phyloP scores from a whole-genome alignment of 2,888 invertebrate genomes.

The Cynaeus angustus region DNA sequence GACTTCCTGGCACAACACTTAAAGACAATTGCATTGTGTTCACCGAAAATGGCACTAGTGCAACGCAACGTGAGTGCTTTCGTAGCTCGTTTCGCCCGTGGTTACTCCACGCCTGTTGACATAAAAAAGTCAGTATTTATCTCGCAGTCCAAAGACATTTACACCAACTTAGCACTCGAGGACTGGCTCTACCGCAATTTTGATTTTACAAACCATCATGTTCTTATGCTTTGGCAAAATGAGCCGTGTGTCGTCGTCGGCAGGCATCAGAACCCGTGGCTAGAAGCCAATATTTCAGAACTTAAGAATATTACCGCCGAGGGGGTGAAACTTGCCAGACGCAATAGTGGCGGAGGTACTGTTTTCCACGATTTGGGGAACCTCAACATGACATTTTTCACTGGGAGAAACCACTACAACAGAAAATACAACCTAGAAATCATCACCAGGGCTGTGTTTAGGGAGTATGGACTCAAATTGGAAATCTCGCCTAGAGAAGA shows the following conservation, averaged over 20 bases:
- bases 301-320: conserved; percentile 73
- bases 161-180: conserved; percentile 94
- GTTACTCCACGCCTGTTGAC: conserved; percentile 61
- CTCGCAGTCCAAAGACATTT: conserved; percentile 93
- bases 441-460: conserved; percentile 86
- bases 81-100: conserved; percentile 55
- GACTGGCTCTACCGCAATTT: conserved; percentile 95
- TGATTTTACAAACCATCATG: conserved; percentile 87
- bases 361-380: conserved; percentile 98
- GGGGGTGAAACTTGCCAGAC: conserved; percentile 85
- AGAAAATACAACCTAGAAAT: conserved; percentile 91
- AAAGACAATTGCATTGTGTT: conserved; percentile 8
- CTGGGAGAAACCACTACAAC: conserved; percentile 87
- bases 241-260: conserved; percentile 97
- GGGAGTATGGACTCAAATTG: conserved; percentile 86
- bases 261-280: conserved; percentile 97
- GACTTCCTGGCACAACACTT: conserved; percentile 58
- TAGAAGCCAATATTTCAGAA: conserved; percentile 87
- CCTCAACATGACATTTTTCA: conserved; percentile 94
- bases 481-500: conserved; percentile 89
- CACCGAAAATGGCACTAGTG: conserved; percentile 63
- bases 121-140: conserved; percentile 91
- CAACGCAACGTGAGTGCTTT: conserved; percentile 60
- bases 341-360: conserved; percentile 97
- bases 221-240: conserved; percentile 94